Evolutionary conservation across 92 coral and sea anemone species (phyloP), one percentile per base, ranked within the genome.

Genomic region (Blastomussa wellsi): DNA sequence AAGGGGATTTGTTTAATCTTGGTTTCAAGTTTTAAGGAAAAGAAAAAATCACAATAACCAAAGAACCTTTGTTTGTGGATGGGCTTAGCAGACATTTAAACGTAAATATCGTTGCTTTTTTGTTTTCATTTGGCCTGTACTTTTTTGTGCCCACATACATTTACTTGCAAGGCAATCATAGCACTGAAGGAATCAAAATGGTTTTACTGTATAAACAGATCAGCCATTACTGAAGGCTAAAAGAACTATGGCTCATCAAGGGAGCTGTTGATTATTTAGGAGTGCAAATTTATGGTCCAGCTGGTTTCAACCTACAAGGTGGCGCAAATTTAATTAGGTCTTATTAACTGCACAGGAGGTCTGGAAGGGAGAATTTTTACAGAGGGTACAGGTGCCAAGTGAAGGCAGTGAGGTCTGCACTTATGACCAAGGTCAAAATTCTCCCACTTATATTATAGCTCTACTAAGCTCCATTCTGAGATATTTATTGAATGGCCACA

Each of bases 141-240:
- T 48, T 20, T 53, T 32, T 24, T 77, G 41, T 77, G n/a, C 53
- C 20, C 47, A 77, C 1, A 29, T 52, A 12, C 60, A 26, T 64
- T 44, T 44, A 8, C 49, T 44, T 4, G 29, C 60, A 64, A 24
- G 20, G 71, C 51, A 68, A 68, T 80, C 31, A 80, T 68, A 26
- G 19, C 37, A 5, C 66, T 28, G 41, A 19, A 29, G 74, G 73
- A 59, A 20, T 59, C 65, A 8, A 26, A 42, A 35, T 37, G 26
- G 31, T 60, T 73, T 59, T 11, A 60, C 72, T 83, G 55, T 7
- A 24, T 72, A 73, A 83, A 83, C 44, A 83, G 62, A 41, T 82
- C 78, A 72, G 39, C 66, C 39, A 15, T 82, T 71, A 71, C 59
- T 7, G 53, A 15, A 8, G 2, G 59, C 3, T 4, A 72, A 73